These are phyloP conservation scores for Neosalanx taihuensis DNA, from an alignment of 2,797 vertebrate species.

Conservation along the genomic window DNA sequence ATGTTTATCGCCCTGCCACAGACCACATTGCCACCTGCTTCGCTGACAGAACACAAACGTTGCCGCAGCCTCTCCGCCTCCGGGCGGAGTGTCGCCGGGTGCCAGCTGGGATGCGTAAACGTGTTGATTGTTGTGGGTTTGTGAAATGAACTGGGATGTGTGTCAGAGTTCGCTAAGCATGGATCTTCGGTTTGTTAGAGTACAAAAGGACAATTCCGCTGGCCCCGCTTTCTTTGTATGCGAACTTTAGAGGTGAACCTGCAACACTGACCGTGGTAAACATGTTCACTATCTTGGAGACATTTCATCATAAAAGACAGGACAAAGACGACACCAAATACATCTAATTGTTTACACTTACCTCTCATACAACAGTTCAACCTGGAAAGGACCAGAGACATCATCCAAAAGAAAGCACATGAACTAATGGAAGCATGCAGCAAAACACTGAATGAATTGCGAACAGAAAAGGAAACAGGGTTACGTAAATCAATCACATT, in stretches of 20 bases:
- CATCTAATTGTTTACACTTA: conserved; percentile 28
- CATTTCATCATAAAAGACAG: not conserved
- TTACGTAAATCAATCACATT: not conserved
- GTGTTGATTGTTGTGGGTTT: not conserved
- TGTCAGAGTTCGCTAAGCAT: not conserved
- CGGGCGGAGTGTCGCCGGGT: conserved; percentile 17
- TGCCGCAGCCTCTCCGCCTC: conserved; percentile 27
- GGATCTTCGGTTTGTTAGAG: not conserved
- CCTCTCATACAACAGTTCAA: conserved; percentile 43
- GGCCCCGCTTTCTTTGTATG: not conserved
- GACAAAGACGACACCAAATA: not conserved
- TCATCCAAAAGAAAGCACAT: conserved; percentile 62
- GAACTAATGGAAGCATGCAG: conserved; percentile 60
- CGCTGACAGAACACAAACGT: conserved; percentile 35
- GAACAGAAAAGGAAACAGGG: conserved; percentile 19
- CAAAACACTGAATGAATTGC: conserved; percentile 48
- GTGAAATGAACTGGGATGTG: not conserved
- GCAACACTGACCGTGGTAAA: not conserved
- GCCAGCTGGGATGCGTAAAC: not conserved
- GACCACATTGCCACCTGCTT: conserved; percentile 34
- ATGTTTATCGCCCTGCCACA: conserved; percentile 50
- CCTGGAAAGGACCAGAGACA: conserved; percentile 49
- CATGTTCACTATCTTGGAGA: not conserved
- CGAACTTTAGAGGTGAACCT: not conserved
- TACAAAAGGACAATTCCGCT: not conserved